Conservation (phyloP, 2,797 vertebrate species). For the Sebastes jordani region DNA sequence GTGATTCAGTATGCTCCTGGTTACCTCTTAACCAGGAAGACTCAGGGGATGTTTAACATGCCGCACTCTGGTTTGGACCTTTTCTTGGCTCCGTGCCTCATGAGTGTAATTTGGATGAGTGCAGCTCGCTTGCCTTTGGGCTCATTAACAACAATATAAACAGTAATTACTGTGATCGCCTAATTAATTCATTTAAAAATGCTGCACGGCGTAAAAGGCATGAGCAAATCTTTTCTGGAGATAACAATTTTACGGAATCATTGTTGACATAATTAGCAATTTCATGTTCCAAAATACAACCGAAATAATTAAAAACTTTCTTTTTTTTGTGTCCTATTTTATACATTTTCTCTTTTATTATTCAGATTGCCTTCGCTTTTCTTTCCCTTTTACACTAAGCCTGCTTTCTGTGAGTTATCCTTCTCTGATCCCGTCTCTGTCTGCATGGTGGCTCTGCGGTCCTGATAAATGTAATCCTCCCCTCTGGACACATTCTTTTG, state of each 20-base stretch:
- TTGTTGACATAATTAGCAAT: slow-evolving; percentile 82
- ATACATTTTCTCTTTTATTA: slow-evolving; percentile 61
- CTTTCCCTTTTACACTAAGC: slow-evolving; percentile 39
- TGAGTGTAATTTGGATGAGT: slow-evolving; percentile 87
- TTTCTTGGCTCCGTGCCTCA: slow-evolving; percentile 83
- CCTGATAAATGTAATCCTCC: slow-evolving; percentile 74
- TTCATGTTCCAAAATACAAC: slow-evolving; percentile 75
- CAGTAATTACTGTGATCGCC: slow-evolving; percentile 88
- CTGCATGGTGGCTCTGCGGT: slow-evolving; percentile 47
- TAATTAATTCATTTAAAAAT: slow-evolving; percentile 88
- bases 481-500: slow-evolving; percentile 72
- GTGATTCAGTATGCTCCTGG: slow-evolving; percentile 4
- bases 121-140: slow-evolving; percentile 86
- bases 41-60: slow-evolving; percentile 68
- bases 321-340: slow-evolving; percentile 47
- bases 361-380: slow-evolving; percentile 37
- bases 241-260: slow-evolving; percentile 80
- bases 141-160: slow-evolving; percentile 90
- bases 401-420: slow-evolving; percentile 68
- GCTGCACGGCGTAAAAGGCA: slow-evolving; percentile 75
- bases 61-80: slow-evolving; percentile 73
- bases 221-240: slow-evolving; percentile 79
- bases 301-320: slow-evolving; percentile 73
- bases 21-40: slow-evolving; percentile 48
- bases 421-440: slow-evolving; percentile 66